phyloP scores from a whole-genome alignment of 2,888 invertebrate species.

The Drosophila diplacantha region DNA sequence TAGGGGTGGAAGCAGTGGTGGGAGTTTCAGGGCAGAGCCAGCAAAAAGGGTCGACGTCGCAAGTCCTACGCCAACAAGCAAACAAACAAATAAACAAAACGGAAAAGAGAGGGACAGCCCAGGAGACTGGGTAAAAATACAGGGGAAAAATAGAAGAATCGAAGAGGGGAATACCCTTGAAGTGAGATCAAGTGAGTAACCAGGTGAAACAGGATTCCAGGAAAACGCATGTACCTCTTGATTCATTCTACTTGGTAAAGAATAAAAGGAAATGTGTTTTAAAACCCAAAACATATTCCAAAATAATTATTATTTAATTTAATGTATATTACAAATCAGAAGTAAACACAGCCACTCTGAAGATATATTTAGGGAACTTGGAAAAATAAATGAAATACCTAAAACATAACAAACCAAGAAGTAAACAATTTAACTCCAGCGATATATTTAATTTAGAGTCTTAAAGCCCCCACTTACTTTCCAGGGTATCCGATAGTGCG shows the following conservation, averaged over 20 bases:
- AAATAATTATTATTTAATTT: neutral
- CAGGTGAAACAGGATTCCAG: too few relatives aligned
- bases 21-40: constrained; percentile 13
- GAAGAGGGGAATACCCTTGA: constrained; percentile 12
- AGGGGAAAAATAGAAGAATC: neutral
- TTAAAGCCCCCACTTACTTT: neutral
- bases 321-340: neutral
- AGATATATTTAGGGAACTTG: too few relatives aligned
- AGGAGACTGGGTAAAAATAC: constrained; percentile 22
- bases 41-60: constrained; percentile 58
- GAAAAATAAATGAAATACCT: too few relatives aligned
- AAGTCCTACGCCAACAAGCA: constrained; percentile 57
- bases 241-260: neutral
- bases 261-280: neutral
- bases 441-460: neutral
- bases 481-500: neutral
- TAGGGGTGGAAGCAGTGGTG: constrained; percentile 3
- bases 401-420: neutral
- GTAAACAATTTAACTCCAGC: neutral
- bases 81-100: constrained; percentile 49
- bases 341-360: too few relatives aligned
- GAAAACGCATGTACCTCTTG: too few relatives aligned
- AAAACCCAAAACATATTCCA: too few relatives aligned
- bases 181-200: neutral
- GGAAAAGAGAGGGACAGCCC: constrained; percentile 22